A percentile compares a stretch with the other conserved stretches of the same genome.
Evolutionary conservation across 1,140 invertebrate species (phyloP).

Genomic region (Arion vulgaris): DNA sequence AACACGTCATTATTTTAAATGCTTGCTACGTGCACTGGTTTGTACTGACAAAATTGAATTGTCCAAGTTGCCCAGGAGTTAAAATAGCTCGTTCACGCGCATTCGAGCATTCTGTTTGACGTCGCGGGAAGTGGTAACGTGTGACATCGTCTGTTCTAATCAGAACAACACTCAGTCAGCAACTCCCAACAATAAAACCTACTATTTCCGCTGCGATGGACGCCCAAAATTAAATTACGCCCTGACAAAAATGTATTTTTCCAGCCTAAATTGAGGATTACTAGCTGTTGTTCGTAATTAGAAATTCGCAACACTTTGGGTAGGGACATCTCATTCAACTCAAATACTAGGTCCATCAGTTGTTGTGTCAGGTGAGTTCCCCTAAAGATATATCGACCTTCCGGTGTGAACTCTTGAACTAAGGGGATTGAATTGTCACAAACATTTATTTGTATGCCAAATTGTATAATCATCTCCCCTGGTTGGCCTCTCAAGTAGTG

Average conservation of each 20-base stretch:
- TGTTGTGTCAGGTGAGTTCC: background rate
- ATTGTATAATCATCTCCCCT: constrained; percentile 21
- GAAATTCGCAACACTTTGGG: background rate
- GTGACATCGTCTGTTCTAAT: background rate
- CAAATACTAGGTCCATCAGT: background rate
- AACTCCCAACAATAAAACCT: constrained; percentile 2
- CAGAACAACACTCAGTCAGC: background rate
- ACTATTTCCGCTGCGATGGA: background rate
- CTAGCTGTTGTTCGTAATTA: background rate
- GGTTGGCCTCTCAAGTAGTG: constrained; percentile 24
- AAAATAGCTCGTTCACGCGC: background rate
- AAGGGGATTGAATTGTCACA: constrained; percentile 11
- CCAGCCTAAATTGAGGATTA: background rate
- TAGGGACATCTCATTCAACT: background rate
- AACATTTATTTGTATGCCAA: constrained; percentile 22
- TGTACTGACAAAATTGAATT: constrained; percentile 2
- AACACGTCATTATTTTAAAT: background rate
- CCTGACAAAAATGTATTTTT: background rate
- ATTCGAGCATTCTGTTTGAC: background rate
- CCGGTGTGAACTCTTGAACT: constrained; percentile 3
- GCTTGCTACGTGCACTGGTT: background rate
- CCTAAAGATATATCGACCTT: background rate
- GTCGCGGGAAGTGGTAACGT: background rate
- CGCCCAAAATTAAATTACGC: background rate
- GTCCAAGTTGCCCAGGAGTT: background rate